These are phyloP conservation scores for Gymnothorax reevesii DNA, from an alignment of 2,797 vertebrate genomes.

Conservation along the genomic window DNA sequence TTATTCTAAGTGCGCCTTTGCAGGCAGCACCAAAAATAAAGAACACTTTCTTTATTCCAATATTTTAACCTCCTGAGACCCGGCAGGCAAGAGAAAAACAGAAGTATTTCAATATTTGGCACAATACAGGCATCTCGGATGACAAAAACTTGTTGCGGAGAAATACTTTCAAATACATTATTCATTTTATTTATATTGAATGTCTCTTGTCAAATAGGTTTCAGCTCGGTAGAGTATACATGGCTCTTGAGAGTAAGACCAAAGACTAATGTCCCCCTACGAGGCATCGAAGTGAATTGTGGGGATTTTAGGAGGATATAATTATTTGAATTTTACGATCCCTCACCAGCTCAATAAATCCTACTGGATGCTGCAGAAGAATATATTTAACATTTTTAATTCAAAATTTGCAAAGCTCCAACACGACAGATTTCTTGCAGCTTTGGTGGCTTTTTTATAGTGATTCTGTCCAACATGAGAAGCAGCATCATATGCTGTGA, in stretches of 20 bases:
- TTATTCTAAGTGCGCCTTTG: not conserved
- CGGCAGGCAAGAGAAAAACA: not conserved
- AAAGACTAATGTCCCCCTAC: too few relatives aligned
- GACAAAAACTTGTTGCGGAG: not conserved
- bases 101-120: conserved; percentile 16
- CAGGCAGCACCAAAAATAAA: not conserved
- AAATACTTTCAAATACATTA: not conserved
- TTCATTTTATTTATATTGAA: too few relatives aligned
- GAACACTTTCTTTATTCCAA: not conserved
- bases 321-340: too few relatives aligned
- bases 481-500: not conserved
- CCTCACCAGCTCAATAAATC: not conserved
- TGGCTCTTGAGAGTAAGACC: too few relatives aligned
- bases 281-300: too few relatives aligned
- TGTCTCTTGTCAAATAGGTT: too few relatives aligned
- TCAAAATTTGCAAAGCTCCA: not conserved
- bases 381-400: not conserved
- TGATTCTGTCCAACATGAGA: not conserved
- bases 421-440: not conserved
- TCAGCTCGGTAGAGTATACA: too few relatives aligned
- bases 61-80: not conserved
- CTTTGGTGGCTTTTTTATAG: not conserved
- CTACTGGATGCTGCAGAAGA: not conserved
- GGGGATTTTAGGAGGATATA: too few relatives aligned
- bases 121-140: conserved; percentile 22